A percentile compares a stretch with the other conserved stretches of the same genome.
Conservation (phyloP, 2,113 vertebrate species). For the Prolemur simus region DNA sequence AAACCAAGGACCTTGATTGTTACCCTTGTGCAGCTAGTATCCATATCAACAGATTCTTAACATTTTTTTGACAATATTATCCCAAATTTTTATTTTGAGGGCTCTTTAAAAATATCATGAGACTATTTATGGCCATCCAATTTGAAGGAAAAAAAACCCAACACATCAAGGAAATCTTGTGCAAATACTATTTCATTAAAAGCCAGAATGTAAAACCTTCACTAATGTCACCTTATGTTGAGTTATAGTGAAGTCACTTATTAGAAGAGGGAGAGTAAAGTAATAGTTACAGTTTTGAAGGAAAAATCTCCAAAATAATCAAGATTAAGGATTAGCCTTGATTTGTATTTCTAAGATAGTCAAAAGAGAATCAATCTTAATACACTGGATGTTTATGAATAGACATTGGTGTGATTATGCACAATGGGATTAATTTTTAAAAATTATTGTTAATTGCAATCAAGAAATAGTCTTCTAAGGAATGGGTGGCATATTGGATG, state of each 20-base stretch:
- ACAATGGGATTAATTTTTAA: slow-evolving; percentile 52
- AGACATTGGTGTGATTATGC: slow-evolving; percentile 44
- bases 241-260: slow-evolving; percentile 63
- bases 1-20: background rate
- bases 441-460: slow-evolving; percentile 70
- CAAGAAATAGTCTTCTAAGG: slow-evolving; percentile 48
- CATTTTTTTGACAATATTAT: slow-evolving; percentile 42
- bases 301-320: slow-evolving; percentile 51
- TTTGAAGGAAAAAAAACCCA: background rate
- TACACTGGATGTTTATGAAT: slow-evolving; percentile 57
- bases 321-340: slow-evolving; percentile 11
- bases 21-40: background rate
- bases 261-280: slow-evolving; percentile 16
- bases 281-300: slow-evolving; percentile 35
- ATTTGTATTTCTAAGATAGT: slow-evolving; percentile 50
- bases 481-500: slow-evolving; percentile 51
- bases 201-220: slow-evolving; percentile 26
- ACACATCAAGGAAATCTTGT: slow-evolving; percentile 42
- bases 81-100: slow-evolving; percentile 5
- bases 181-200: slow-evolving; percentile 38
- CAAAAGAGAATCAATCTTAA: slow-evolving; percentile 32
- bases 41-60: background rate
- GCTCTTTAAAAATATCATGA: slow-evolving; percentile 31
- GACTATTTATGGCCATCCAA: slow-evolving; percentile 20
- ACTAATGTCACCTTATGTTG: slow-evolving; percentile 25